Conservation (phyloP, 2,888 invertebrate genomes). For the Zaprionus lineosus region DNA sequence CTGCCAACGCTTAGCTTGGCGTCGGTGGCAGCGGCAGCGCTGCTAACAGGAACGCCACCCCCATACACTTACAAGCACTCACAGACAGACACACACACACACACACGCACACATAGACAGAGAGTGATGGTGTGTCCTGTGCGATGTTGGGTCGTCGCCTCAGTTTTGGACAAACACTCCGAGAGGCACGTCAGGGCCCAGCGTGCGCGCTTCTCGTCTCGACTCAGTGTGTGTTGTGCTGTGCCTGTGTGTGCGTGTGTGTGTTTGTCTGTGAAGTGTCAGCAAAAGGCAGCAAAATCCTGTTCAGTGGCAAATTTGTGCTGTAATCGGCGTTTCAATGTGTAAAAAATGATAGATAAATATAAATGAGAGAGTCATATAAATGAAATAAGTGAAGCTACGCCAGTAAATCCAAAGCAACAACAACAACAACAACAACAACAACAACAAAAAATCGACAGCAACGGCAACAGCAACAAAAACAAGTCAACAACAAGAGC, state of each 20-base stretch:
- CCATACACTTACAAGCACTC: neutral
- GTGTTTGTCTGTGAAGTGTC: constrained; percentile 42
- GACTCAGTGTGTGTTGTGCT: constrained; percentile 64
- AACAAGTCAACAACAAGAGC: constrained; percentile 32
- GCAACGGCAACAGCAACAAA: constrained; percentile 14
- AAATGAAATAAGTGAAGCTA: constrained; percentile 41
- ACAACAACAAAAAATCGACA: constrained; percentile 1
- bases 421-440: constrained; percentile 16
- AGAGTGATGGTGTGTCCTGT: constrained; percentile 35
- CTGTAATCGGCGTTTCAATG: constrained; percentile 63
- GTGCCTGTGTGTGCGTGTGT: constrained; percentile 38
- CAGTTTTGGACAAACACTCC: constrained; percentile 82
- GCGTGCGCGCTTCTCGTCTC: constrained; percentile 79
- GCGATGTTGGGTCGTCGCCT: constrained; percentile 42
- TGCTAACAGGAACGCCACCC: constrained; percentile 32
- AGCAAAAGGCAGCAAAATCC: constrained; percentile 50
- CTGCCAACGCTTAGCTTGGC: constrained; percentile 28
- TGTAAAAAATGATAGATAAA: constrained; percentile 29
- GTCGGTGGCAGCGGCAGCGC: constrained; percentile 16
- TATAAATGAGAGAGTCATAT: no score
- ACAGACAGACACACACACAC: neutral
- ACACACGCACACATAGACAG: constrained; percentile 5
- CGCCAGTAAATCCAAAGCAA: constrained; percentile 1
- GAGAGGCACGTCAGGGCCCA: constrained; percentile 81
- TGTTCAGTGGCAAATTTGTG: constrained; percentile 57